These are phyloP conservation scores for Onychomys torridus DNA, from an alignment of 2,797 vertebrate species.

Conservation along the genomic window DNA sequence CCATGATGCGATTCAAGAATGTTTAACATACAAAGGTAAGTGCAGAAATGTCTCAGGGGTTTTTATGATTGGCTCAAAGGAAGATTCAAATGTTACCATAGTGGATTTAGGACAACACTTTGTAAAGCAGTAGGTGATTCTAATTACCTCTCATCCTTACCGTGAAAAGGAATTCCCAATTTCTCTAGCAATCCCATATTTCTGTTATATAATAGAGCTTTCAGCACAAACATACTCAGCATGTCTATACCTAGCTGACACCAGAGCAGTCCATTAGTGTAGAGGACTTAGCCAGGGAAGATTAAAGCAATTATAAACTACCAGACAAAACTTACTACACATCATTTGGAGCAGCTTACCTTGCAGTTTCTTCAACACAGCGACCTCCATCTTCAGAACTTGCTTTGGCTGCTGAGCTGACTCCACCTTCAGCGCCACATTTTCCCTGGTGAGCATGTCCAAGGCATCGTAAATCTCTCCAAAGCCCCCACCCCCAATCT, in stretches of 20 bases:
- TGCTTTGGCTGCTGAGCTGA: constrained; percentile 99
- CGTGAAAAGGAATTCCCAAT: constrained; percentile 53
- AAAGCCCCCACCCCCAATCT: constrained; percentile 98
- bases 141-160: constrained; percentile 37
- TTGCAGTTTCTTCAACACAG: constrained; percentile 98
- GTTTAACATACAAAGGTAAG: constrained; percentile 25
- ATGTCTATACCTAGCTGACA: constrained; percentile 41
- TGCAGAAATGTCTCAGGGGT: constrained; percentile 44
- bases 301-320: constrained; percentile 45
- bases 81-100: constrained; percentile 17
- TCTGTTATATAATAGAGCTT: constrained; percentile 51
- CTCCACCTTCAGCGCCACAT: constrained; percentile 98
- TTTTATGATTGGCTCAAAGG: constrained; percentile 19
- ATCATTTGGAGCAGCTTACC: constrained; percentile 88
- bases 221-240: constrained; percentile 60
- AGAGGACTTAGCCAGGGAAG: constrained; percentile 35
- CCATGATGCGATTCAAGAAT: constrained; percentile 12
- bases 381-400: constrained; percentile 99
- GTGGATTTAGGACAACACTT: constrained; percentile 42
- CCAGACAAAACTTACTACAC: background rate
- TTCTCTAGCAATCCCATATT: constrained; percentile 44
- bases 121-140: constrained; percentile 46
- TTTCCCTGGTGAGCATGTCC: constrained; percentile 96
- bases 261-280: constrained; percentile 23
- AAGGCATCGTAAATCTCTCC: constrained; percentile 99